Evolutionary conservation across 1,140 invertebrate species (phyloP).

Genomic region (Zophobas morio): DNA sequence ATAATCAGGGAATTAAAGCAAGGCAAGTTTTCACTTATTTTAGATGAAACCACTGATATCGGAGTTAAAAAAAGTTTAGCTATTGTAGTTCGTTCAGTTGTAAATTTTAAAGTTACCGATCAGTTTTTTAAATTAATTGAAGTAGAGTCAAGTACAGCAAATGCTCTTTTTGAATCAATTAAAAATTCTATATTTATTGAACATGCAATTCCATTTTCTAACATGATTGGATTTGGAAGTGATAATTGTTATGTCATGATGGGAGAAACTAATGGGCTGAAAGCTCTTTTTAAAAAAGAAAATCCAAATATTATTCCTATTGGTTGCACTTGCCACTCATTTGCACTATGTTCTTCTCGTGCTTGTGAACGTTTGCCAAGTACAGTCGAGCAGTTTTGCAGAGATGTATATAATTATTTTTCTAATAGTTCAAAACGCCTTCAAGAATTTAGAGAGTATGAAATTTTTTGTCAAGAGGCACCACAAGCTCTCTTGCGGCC

Average conservation of each 20-base stretch:
- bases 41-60: constrained; percentile 50
- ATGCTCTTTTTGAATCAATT: constrained; percentile 15
- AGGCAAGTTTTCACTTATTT: constrained; percentile 40
- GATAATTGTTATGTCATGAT: constrained; percentile 2
- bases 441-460: constrained; percentile 58
- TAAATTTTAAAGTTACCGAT: constrained; percentile 18
- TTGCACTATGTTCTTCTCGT: background rate
- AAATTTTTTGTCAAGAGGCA: constrained; percentile 60
- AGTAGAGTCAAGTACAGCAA: constrained; percentile 32
- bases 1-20: constrained; percentile 7
- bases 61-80: constrained; percentile 29
- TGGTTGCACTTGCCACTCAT: constrained; percentile 23
- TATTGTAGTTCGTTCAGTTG: constrained; percentile 7
- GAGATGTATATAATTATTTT: constrained; percentile 58
- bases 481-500: constrained; percentile 63
- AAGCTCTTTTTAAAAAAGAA: constrained; percentile 7
- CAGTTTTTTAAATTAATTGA: constrained; percentile 32
- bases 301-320: background rate
- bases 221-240: constrained; percentile 2
- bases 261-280: constrained; percentile 29
- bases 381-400: constrained; percentile 15
- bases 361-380: background rate
- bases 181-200: background rate
- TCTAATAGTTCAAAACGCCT: constrained; percentile 59
- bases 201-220: constrained; percentile 26